Conservation (phyloP, 2,797 vertebrate species). For the Thaleichthys pacificus region DNA sequence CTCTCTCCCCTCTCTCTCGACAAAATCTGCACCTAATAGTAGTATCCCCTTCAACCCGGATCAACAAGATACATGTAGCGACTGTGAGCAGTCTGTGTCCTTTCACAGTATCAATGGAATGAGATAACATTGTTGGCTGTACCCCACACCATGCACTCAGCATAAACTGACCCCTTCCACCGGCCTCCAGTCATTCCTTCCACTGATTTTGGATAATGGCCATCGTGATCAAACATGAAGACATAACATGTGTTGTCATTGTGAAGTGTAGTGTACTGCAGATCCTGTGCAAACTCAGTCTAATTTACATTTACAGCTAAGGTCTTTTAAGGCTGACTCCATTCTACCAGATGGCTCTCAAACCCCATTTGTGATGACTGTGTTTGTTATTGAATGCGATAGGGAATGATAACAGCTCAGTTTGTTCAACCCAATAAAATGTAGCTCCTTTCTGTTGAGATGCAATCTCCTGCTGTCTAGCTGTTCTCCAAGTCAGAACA, state of each 20-base stretch:
- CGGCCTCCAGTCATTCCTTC: neutral
- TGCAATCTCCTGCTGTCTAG: neutral
- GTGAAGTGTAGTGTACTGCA: neutral
- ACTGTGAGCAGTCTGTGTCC: neutral
- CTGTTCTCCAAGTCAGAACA: neutral
- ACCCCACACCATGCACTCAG: neutral
- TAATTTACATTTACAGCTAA: neutral
- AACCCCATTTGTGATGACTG: neutral
- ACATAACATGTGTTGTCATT: neutral
- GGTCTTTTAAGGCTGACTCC: neutral
- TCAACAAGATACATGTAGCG: neutral
- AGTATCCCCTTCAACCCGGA: neutral
- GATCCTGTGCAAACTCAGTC: neutral
- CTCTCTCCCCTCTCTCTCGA: neutral
- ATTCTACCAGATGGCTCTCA: conserved; percentile 1
- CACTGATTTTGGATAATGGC: conserved; percentile 2
- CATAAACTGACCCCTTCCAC: neutral
- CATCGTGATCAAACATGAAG: conserved; percentile 5
- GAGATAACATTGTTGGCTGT: neutral
- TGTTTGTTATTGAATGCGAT: conserved; percentile 1
- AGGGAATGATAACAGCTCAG: conserved; percentile 5
- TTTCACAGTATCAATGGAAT: neutral
- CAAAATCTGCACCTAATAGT: neutral
- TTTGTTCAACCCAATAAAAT: neutral
- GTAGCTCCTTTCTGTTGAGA: neutral